Percentiles rank a stretch among this genome's conserved stretches.
phyloP scores from a whole-genome alignment of 2,797 vertebrate species.

The Malacoraja senta region DNA sequence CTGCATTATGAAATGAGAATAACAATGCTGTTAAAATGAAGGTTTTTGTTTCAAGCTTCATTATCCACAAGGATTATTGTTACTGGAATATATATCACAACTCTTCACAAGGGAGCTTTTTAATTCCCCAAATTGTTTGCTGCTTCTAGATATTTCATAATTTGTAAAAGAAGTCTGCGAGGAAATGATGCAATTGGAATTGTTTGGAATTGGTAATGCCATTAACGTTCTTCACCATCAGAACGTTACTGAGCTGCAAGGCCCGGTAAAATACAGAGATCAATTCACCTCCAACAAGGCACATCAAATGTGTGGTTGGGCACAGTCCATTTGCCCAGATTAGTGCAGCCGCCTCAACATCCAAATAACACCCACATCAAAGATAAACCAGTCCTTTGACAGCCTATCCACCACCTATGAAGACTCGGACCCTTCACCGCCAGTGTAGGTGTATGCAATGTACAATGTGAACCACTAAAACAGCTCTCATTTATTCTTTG shows the following conservation, averaged over 20 bases:
- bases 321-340: too few species aligned
- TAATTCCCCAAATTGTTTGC: constrained; percentile 1
- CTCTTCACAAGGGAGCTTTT: background rate
- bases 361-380: too few species aligned
- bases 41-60: background rate
- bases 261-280: too few species aligned
- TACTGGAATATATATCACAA: background rate
- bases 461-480: too few species aligned
- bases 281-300: background rate
- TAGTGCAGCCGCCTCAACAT: too few species aligned
- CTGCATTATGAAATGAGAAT: background rate
- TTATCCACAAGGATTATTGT: background rate
- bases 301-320: too few species aligned
- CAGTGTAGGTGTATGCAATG: too few species aligned
- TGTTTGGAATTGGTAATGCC: background rate
- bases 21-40: background rate
- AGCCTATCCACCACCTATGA: too few species aligned
- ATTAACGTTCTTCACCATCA: background rate
- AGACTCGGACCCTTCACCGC: too few species aligned
- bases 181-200: background rate
- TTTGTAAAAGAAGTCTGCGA: background rate
- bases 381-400: too few species aligned
- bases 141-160: background rate
- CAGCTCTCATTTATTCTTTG: too few species aligned
- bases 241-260: too few species aligned